Conservation (phyloP, 2,113 vertebrate species). For the Morphnarchus princeps region DNA sequence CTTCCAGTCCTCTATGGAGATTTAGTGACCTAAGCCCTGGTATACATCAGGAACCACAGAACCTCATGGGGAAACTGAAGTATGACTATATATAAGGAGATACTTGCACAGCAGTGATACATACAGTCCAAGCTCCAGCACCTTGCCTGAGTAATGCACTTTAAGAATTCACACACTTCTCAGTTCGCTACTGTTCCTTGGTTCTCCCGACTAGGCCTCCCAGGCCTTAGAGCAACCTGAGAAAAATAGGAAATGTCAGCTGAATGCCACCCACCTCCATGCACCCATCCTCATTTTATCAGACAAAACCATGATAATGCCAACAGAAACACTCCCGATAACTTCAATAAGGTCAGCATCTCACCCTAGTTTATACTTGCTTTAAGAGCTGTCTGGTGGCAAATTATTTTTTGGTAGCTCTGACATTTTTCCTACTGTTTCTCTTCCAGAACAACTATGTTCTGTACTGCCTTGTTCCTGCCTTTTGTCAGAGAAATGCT, state of each 20-base stretch:
- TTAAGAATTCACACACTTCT: not conserved
- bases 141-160: not conserved
- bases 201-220: not conserved
- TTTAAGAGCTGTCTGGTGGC: not conserved
- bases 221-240: not conserved
- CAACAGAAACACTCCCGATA: fast-evolving
- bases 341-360: not conserved
- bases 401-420: not conserved
- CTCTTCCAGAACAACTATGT: not conserved
- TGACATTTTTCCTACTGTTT: not conserved
- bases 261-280: not conserved
- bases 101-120: not conserved
- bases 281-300: not conserved
- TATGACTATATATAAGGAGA: not conserved
- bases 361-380: not conserved
- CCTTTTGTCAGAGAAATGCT: not conserved
- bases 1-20: not conserved
- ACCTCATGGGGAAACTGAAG: fast-evolving
- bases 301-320: not conserved
- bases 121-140: not conserved
- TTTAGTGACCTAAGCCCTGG: not conserved
- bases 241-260: not conserved
- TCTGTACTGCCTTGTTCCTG: not conserved
- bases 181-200: no score
- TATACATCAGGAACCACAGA: not conserved